Percentiles rank a stretch among this genome's conserved stretches.
Conservation (phyloP, 2,113 vertebrate species). For the Accipiter virgatus region DNA sequence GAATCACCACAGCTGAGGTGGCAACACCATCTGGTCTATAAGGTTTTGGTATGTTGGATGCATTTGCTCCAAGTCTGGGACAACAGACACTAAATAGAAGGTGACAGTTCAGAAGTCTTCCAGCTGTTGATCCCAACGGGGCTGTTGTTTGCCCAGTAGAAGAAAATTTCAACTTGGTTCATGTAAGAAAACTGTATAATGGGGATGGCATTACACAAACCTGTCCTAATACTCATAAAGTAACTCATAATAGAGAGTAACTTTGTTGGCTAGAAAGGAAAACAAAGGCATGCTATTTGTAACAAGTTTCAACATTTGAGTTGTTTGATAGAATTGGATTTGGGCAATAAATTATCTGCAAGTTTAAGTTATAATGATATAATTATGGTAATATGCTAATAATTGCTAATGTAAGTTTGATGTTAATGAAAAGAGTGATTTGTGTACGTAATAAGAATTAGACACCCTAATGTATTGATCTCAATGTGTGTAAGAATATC, state of each 20-base stretch:
- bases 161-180: neutral
- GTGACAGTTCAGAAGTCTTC: neutral
- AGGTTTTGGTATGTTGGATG: neutral
- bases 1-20: neutral
- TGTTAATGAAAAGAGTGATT: constrained; percentile 52
- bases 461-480: constrained; percentile 35
- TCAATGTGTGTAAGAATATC: neutral
- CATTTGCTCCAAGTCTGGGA: neutral
- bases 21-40: neutral
- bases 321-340: neutral
- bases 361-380: constrained; percentile 27
- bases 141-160: neutral
- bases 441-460: constrained; percentile 54
- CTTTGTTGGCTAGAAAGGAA: neutral
- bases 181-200: neutral
- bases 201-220: neutral
- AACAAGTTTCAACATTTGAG: neutral
- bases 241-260: neutral
- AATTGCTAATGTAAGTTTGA: constrained; percentile 30
- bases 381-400: constrained; percentile 47
- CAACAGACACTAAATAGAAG: neutral
- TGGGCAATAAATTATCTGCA: neutral
- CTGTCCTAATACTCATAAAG: neutral
- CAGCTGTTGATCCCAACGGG: neutral
- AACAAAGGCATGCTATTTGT: neutral